phyloP scores from a whole-genome alignment of 2,888 invertebrate genomes.

The Xestia rhomboidea region DNA sequence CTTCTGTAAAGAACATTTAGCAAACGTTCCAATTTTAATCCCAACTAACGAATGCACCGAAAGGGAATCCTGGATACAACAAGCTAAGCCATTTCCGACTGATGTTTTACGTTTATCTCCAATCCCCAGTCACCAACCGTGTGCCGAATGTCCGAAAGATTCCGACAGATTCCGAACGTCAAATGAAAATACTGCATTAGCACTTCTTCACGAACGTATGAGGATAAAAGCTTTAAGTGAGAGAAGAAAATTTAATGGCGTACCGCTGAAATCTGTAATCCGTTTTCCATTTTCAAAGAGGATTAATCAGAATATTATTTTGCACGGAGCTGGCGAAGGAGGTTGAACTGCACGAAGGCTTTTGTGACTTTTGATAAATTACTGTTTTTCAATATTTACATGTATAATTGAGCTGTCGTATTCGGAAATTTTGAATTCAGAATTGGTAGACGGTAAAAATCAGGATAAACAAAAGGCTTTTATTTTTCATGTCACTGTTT shows the following conservation, averaged over 20 bases:
- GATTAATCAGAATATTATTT: constrained; percentile 45
- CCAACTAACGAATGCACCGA: constrained; percentile 66
- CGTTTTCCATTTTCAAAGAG: constrained; percentile 46
- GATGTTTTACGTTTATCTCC: constrained; percentile 62
- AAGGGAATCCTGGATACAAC: constrained; percentile 57
- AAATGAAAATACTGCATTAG: constrained; percentile 58
- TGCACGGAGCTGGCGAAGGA: not conserved
- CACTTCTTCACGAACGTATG: constrained; percentile 34
- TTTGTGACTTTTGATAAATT: not conserved
- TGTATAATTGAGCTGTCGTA: not conserved
- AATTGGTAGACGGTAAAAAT: not conserved
- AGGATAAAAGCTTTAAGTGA: constrained; percentile 48
- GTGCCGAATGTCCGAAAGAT: constrained; percentile 41
- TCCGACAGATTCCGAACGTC: constrained; percentile 39
- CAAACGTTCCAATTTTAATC: constrained; percentile 41
- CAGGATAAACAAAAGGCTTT: not conserved
- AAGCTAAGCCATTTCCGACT: constrained; percentile 54
- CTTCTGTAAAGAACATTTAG: constrained; percentile 31
- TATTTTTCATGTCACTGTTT: not conserved
- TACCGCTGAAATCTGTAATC: constrained; percentile 50
- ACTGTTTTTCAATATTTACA: constrained; percentile 1
- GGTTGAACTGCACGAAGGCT: not conserved
- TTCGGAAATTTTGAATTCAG: not conserved
- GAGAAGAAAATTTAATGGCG: constrained; percentile 51
- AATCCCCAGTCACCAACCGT: constrained; percentile 33